Evolutionary conservation across 2,888 invertebrate species (phyloP), one percentile per base, ranked within the genome.

Genomic region (Trichopoda pennipes): DNA sequence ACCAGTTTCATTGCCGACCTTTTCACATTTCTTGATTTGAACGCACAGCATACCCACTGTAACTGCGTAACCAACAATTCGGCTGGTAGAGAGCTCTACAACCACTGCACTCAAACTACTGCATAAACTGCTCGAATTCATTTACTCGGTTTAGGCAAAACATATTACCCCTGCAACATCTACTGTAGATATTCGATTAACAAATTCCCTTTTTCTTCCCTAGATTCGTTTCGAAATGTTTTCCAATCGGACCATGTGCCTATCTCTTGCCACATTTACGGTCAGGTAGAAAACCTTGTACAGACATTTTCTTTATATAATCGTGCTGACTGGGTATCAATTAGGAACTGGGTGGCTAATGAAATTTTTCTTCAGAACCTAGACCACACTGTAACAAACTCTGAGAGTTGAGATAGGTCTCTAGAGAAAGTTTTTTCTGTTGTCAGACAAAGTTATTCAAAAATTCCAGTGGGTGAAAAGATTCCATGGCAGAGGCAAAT

Each of bases 301-400:
- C 19, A 51, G 51, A 21, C 21, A 21, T 8, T 51, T 51, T 10
- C 51, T 16, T 32, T 56, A 14, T 32, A 32, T n/a, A 1, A 32
- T 56, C 55, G n/a, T n/a, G 28, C 55, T n/a, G 28, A 32, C 32
- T 28, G 55, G 32, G 4, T n/a, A 56, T n/a, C 10, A 56, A 56
- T 28, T 1, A 32, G 32, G n/a, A 32, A n/a, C 8, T 17, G 55
- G 32, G 28, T 8, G 3, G 55, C 32, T n/a, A 28, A n/a, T 16
- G 16, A 55, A 55, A 32, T 55, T 23, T 23, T 21, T 4, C n/a
- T n/a, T n/a, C 16, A 47, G 16, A 4, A 47, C n/a, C 2, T 47
- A 3, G 7, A 38, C 38, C 12, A 19, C 9, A 28, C 23, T 4
- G 23, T 28, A 28, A 28, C 4, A 28, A 28, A 3, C n/a, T 28